Evolutionary conservation across 2,797 vertebrate genomes (phyloP), one percentile per base, ranked within the genome.

Genomic region (Malurus splendens): DNA sequence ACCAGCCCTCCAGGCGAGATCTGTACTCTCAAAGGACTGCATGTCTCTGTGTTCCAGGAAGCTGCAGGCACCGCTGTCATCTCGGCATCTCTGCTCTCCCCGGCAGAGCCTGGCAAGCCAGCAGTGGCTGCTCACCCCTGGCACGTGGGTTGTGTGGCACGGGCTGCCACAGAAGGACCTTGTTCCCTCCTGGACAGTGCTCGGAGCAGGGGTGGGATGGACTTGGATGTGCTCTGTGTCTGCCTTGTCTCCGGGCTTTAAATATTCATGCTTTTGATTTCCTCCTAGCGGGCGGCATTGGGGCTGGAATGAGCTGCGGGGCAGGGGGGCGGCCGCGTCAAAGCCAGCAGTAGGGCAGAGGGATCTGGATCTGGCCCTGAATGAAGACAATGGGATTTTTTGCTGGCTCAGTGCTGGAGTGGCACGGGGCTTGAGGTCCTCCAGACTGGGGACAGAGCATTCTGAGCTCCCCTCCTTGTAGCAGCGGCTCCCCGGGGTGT

Each of bases 221-320:
- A 86, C 90, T 95, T 93, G 91, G 89, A 70, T 75, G 75, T 0
- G 7, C 52, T 92, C 66, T 38, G 65, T 44, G 84, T 67, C 84
- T 74, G 74, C 85, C 74, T 87, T 52, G 41, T 82, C 73, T 87
- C 89, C 13, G 19, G 78, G 61, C 92, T 93, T 96, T 77, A 85
- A 87, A 86, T 90, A 87, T 90, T 86, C 61, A 70, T 89, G 71
- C 45, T 44, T 51, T 42, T 68, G 62, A 50, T 75, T 90, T 86
- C 70, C 81, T 90, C 45, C 14, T 60, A 82, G 55, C 2, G 8
- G 32, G 20, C 16, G 7, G 59, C 30, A 3, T 39, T 12, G 39
- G 75, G 80, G 60, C 83, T 38, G 39, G n/a, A 73, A 56, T 3
- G 41, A 72, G 65, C 16, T 8, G 54, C 73, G 22, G 71, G 60